These are phyloP conservation scores for Aramus guarauna DNA, from an alignment of 2,113 vertebrate species.

Conservation along the genomic window DNA sequence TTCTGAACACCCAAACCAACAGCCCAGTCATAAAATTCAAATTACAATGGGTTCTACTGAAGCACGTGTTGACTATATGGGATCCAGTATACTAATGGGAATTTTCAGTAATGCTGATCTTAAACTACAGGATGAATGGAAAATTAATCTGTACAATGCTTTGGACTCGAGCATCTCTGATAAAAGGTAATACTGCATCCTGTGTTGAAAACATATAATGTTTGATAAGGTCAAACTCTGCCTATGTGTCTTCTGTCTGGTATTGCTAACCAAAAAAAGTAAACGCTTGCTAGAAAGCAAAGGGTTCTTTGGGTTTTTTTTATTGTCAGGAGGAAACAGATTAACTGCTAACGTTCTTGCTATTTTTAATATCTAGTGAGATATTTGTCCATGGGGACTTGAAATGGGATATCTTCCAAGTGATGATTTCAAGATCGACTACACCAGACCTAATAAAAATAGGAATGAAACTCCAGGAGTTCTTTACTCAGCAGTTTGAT, in stretches of 20 bases:
- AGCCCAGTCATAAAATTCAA: constrained; percentile 97
- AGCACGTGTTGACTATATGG: constrained; percentile 98
- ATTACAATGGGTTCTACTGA: constrained; percentile 99
- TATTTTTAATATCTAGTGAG: constrained; percentile 76
- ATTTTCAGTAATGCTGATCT: constrained; percentile 98
- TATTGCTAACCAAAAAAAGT: neutral
- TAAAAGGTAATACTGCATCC: constrained; percentile 83
- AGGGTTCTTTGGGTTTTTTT: neutral
- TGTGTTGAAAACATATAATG: neutral
- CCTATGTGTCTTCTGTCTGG: neutral
- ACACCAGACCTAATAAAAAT: constrained; percentile 99
- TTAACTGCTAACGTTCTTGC: neutral
- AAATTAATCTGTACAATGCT: constrained; percentile 89
- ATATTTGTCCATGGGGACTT: constrained; percentile 97
- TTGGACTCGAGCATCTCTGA: constrained; percentile 89
- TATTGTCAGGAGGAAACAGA: neutral
- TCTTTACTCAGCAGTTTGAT: constrained; percentile 98
- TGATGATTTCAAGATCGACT: constrained; percentile 98
- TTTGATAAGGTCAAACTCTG: neutral
- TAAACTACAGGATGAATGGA: constrained; percentile 97
- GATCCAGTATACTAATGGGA: constrained; percentile 98
- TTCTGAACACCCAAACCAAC: constrained; percentile 97
- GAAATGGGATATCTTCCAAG: constrained; percentile 99
- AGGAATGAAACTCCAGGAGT: constrained; percentile 99
- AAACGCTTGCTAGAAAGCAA: neutral